phyloP scores from a whole-genome alignment of 2,888 invertebrate species.

The Willowsia nigromaculata region DNA sequence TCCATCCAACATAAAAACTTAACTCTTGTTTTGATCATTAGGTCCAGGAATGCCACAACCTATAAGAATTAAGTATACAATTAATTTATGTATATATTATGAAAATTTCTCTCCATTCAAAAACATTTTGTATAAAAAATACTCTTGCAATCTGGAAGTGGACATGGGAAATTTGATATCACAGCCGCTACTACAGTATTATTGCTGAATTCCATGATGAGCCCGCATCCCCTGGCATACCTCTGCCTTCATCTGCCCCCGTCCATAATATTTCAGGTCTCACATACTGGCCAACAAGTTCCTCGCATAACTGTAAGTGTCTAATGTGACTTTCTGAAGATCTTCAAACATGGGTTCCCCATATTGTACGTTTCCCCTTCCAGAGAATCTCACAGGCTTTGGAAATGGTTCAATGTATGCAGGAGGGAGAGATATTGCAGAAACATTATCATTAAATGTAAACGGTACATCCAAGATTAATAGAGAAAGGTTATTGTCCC shows the following conservation, averaged over 20 bases:
- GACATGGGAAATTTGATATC: constrained; percentile 46
- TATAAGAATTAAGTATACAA: not conserved
- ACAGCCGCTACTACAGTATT: constrained; percentile 41
- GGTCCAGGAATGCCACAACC: constrained; percentile 61
- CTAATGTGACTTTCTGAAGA: constrained; percentile 52
- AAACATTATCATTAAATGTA: constrained; percentile 62
- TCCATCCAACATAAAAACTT: constrained; percentile 61
- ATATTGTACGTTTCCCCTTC: constrained; percentile 62
- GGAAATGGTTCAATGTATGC: constrained; percentile 48
- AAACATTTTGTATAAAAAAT: not conserved
- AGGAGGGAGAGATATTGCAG: constrained; percentile 30
- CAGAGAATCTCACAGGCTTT: constrained; percentile 53
- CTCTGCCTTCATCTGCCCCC: constrained; percentile 50
- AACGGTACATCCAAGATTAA: constrained; percentile 60
- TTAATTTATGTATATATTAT: not conserved
- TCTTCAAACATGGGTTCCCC: constrained; percentile 64
- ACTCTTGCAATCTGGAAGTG: constrained; percentile 34
- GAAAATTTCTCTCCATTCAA: not conserved
- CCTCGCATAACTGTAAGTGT: constrained; percentile 68
- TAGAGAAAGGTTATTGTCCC: constrained; percentile 61
- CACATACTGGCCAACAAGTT: constrained; percentile 46
- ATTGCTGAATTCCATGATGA: not conserved
- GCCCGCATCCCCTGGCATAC: constrained; percentile 63
- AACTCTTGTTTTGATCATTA: constrained; percentile 48
- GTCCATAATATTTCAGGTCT: constrained; percentile 53